Evolutionary conservation across 1,140 invertebrate genomes (phyloP), one percentile per base, ranked within the genome.

Genomic region (Magallana angulata): DNA sequence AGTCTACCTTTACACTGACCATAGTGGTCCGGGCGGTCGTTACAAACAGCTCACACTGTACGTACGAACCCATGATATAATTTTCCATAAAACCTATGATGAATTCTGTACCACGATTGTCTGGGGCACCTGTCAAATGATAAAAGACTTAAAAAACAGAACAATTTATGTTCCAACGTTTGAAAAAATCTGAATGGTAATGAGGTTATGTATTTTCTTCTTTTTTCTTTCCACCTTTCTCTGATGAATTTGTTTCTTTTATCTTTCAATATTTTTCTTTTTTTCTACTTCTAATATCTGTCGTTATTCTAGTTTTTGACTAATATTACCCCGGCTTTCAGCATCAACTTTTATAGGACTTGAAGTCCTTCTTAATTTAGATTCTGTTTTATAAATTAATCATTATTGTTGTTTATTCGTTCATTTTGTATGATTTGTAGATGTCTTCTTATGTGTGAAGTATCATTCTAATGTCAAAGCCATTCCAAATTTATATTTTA

Each of bases 11-110:
- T 18, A 92, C 91, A 58, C 84, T 64, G 24, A 89, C 89, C 9
- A 12, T 56, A 2, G 82, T 89, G n/a, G 89, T 90, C 4, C 88
- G 82, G 36, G 90, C 87, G n/a, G 91, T 91, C 1, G 91, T 92
- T n/a, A 92, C 88, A 76, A 90, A 92, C 12, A 91, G 71, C 84
- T 92, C 91, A 5, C 68, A 76, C 68, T 76, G 68, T 1, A 92
- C 62, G 14, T 87, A 64, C 57, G 24, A 85, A 7, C 56, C 71
- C 2, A 18, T 60, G 11, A n/a, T 24, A 57, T 85, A 81, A 30
- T 86, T 82, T 14, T 86, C 84, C 84, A 89, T 88, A 84, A 62
- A 89, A 14, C 48, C 88, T 16, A 89, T 89, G 16, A 87, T 80
- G 30, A 89, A 89, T 16, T 87, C 88, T 68, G 82, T 87, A 9